Evolutionary conservation across 2,888 invertebrate genomes (phyloP).

Genomic region (Heliothis peltigera): DNA sequence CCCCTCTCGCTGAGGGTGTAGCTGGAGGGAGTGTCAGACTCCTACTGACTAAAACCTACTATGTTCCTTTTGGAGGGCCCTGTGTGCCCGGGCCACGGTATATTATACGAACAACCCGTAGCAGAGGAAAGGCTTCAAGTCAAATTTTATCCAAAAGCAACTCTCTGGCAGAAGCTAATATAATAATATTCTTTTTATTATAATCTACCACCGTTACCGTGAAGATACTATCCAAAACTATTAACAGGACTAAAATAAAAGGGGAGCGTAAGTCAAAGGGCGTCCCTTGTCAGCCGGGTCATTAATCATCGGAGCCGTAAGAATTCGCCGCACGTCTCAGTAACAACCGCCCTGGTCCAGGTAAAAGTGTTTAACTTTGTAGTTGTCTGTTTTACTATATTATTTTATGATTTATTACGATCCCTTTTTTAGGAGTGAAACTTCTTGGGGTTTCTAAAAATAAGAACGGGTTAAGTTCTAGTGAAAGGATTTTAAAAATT

Average conservation of each 20-base stretch:
- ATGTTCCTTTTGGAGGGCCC: too few species aligned
- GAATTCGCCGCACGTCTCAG: slow-evolving; percentile 57
- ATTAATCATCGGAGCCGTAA: slow-evolving; percentile 57
- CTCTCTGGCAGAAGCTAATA: too few species aligned
- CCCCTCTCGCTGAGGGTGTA: too few species aligned
- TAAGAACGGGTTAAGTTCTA: not conserved
- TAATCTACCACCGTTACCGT: too few species aligned
- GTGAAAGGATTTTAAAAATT: not conserved
- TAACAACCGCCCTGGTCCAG: slow-evolving; percentile 54
- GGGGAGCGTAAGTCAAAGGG: slow-evolving; percentile 30
- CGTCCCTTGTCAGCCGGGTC: slow-evolving; percentile 34
- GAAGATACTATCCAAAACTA: slow-evolving; percentile 42
- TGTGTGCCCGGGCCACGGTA: too few species aligned
- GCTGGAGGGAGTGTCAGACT: too few species aligned
- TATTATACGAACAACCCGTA: too few species aligned
- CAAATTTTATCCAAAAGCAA: too few species aligned
- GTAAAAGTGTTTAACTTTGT: slow-evolving; percentile 62
- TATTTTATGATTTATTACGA: slow-evolving; percentile 60
- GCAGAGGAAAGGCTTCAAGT: too few species aligned
- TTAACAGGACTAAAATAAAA: slow-evolving; percentile 49
- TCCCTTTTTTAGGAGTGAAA: not conserved
- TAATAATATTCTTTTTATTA: too few species aligned
- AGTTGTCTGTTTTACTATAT: slow-evolving; percentile 53
- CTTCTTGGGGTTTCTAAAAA: not conserved
- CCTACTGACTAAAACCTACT: too few species aligned